These are phyloP conservation scores for Aelia acuminata DNA, from an alignment of 2,888 invertebrate genomes.

Conservation along the genomic window DNA sequence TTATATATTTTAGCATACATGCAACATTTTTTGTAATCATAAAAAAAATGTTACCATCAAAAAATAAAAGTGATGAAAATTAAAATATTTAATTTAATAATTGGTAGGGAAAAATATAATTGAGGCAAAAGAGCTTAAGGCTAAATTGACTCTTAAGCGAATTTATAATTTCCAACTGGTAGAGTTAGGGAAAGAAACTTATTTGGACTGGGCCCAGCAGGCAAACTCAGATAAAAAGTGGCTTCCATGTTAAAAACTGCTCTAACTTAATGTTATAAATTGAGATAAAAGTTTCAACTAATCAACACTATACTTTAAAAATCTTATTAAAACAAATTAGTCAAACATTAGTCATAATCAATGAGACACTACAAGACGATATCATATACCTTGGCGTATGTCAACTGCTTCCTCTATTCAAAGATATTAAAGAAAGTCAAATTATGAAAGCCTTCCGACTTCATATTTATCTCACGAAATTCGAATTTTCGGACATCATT, in stretches of 20 bases:
- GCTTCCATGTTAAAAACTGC: background rate
- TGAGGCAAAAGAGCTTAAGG: background rate
- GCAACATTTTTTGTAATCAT: too few relatives aligned
- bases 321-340: too few relatives aligned
- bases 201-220: constrained; percentile 2
- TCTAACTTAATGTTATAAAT: background rate
- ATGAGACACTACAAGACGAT: too few relatives aligned
- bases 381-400: too few relatives aligned
- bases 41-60: too few relatives aligned
- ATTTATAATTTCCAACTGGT: constrained; percentile 22
- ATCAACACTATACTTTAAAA: background rate
- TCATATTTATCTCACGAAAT: too few relatives aligned
- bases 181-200: background rate
- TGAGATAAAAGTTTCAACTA: background rate
- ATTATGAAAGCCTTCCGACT: too few relatives aligned
- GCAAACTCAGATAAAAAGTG: background rate
- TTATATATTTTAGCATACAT: too few relatives aligned
- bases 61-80: background rate
- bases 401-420: too few relatives aligned
- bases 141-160: background rate
- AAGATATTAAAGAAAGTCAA: too few relatives aligned
- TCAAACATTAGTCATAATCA: too few relatives aligned
- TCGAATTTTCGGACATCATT: too few relatives aligned
- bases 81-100: background rate
- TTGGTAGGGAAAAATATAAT: background rate